Percentiles rank a stretch among this genome's conserved stretches.
phyloP scores from a whole-genome alignment of 1,140 invertebrate genomes.

The Hormaphis cornu region DNA sequence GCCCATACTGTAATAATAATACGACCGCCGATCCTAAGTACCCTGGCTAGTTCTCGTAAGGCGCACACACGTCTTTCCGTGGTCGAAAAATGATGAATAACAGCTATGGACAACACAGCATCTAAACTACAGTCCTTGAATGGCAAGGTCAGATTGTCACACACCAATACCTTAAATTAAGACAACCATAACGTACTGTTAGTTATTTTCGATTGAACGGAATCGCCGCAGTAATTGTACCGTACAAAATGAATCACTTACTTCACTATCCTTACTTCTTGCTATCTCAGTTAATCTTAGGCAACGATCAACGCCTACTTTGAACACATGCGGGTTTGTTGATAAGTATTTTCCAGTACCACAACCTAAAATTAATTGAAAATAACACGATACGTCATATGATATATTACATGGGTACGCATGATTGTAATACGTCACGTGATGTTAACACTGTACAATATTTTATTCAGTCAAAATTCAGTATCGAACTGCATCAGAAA shows the following conservation, averaged over 20 bases:
- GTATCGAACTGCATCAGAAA: no score
- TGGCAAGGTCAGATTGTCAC: constrained; percentile 81
- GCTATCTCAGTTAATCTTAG: constrained; percentile 66
- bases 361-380: constrained; percentile 57
- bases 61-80: constrained; percentile 79
- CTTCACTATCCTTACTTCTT: constrained; percentile 69
- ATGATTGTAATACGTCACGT: no score
- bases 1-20: constrained; percentile 95
- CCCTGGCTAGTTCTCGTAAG: constrained; percentile 73
- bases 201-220: no score
- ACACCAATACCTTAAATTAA: constrained; percentile 59
- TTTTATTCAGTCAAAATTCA: no score
- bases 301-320: constrained; percentile 80
- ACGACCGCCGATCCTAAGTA: constrained; percentile 78
- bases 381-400: background rate
- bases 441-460: no score
- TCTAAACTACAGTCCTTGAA: constrained; percentile 89
- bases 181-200: background rate
- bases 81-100: constrained; percentile 90
- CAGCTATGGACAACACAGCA: constrained; percentile 85
- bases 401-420: no score
- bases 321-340: constrained; percentile 74
- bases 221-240: no score
- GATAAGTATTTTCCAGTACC: constrained; percentile 87
- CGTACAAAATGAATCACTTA: constrained; percentile 42